phyloP scores from a whole-genome alignment of 2,888 invertebrate genomes.

The Alloplasta piceator region DNA sequence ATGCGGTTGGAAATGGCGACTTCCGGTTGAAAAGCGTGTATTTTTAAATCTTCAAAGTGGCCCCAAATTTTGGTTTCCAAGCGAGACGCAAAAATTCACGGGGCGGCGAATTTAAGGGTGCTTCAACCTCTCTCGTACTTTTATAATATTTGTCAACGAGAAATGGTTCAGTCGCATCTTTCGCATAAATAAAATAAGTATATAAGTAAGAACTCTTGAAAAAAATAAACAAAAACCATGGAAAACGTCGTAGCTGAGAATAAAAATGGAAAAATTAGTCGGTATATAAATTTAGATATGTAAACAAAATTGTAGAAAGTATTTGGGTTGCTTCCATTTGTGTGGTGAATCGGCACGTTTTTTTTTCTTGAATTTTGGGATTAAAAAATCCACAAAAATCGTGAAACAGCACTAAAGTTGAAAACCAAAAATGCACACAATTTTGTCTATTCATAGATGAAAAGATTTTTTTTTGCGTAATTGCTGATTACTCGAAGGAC shows the following conservation, averaged over 20 bases:
- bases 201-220: slow-evolving; percentile 2
- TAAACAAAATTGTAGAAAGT: slow-evolving; percentile 42
- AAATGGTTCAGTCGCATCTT: slow-evolving; percentile 9
- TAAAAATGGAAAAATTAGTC: slow-evolving; percentile 4
- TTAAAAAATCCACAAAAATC: slow-evolving; percentile 23
- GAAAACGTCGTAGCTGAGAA: background rate
- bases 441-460: background rate
- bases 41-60: slow-evolving; percentile 37
- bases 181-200: slow-evolving; percentile 7
- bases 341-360: slow-evolving; percentile 45
- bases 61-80: background rate
- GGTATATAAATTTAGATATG: slow-evolving; percentile 9
- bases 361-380: background rate
- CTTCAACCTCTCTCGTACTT: slow-evolving; percentile 46
- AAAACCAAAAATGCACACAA: slow-evolving; percentile 1
- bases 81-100: slow-evolving; percentile 11
- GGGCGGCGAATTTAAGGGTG: slow-evolving; percentile 39
- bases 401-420: background rate
- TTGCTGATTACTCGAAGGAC: slow-evolving; percentile 36
- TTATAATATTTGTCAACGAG: slow-evolving; percentile 56
- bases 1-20: slow-evolving; percentile 11
- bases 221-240: background rate
- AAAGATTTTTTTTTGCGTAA: slow-evolving; percentile 16
- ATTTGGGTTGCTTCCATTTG: slow-evolving; percentile 59
- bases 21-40: slow-evolving; percentile 46